phyloP scores from a whole-genome alignment of 2,888 invertebrate species.

The Drosophila colorata region DNA sequence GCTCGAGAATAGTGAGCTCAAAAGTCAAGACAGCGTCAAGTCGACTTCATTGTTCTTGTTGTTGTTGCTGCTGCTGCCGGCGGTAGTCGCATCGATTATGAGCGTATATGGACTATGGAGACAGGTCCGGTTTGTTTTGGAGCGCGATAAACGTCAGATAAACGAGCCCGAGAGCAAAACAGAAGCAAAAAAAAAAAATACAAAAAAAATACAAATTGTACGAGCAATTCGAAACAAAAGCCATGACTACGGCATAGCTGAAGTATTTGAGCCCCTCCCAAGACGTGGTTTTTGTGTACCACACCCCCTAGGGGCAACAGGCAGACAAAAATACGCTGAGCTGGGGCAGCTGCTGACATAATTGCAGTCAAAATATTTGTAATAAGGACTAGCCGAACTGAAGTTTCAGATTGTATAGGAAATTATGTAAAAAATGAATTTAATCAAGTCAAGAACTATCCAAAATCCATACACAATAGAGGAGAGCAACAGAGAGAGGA shows the following conservation, averaged over 20 bases:
- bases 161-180: constrained; percentile 68
- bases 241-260: constrained; percentile 31
- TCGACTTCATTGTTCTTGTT: constrained; percentile 50
- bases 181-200: constrained; percentile 54
- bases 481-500: too few species aligned
- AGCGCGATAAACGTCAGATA: constrained; percentile 75
- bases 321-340: constrained; percentile 1
- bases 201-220: not conserved
- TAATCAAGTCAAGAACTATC: too few species aligned
- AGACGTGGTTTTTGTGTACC: constrained; percentile 7
- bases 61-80: constrained; percentile 45
- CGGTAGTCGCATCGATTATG: constrained; percentile 70
- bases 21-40: constrained; percentile 65
- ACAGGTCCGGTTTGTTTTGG: constrained; percentile 75
- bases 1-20: constrained; percentile 65
- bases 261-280: constrained; percentile 39
- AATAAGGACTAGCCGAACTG: not conserved
- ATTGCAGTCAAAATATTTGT: constrained; percentile 28
- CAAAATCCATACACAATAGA: too few species aligned
- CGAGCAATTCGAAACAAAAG: constrained; percentile 30
- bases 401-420: too few species aligned
- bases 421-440: too few species aligned
- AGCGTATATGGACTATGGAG: constrained; percentile 73
- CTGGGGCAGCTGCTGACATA: constrained; percentile 43
- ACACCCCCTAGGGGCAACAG: not conserved